These are phyloP conservation scores for Megaceryle alcyon DNA, from an alignment of 2,797 vertebrate genomes.

Conservation along the genomic window DNA sequence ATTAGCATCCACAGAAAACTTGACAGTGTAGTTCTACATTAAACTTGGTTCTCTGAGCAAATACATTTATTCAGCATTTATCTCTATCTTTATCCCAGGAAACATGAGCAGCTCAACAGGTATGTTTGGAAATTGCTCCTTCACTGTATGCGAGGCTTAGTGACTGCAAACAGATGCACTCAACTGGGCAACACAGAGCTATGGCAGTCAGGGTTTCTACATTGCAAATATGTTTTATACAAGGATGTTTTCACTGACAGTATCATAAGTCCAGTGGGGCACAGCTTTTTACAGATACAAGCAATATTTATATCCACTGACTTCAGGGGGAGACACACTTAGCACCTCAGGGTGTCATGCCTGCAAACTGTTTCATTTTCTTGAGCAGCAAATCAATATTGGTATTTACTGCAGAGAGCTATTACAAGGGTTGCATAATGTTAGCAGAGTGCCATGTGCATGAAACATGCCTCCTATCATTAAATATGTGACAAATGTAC, in stretches of 20 bases:
- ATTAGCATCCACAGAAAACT: background rate
- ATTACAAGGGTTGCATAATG: background rate
- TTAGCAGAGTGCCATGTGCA: slow-evolving; percentile 1
- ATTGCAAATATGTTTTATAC: background rate
- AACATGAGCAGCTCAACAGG: background rate
- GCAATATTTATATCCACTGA: background rate
- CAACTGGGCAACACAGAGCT: background rate
- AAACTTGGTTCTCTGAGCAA: background rate
- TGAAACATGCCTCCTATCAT: background rate
- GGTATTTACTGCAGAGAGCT: slow-evolving; percentile 22
- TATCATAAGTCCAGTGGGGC: background rate
- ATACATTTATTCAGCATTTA: background rate
- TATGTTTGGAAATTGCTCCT: background rate
- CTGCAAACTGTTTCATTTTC: background rate
- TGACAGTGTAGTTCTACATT: background rate
- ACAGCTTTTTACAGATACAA: background rate
- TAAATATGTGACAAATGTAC: slow-evolving; percentile 43
- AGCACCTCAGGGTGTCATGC: background rate
- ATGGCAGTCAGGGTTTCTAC: background rate
- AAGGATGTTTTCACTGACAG: background rate
- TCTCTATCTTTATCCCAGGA: background rate
- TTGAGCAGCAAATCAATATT: background rate
- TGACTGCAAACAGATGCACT: background rate
- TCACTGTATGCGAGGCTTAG: background rate
- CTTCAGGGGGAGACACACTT: background rate